phyloP scores from a whole-genome alignment of 2,888 invertebrate species.

The Drosophila percnosoma region DNA sequence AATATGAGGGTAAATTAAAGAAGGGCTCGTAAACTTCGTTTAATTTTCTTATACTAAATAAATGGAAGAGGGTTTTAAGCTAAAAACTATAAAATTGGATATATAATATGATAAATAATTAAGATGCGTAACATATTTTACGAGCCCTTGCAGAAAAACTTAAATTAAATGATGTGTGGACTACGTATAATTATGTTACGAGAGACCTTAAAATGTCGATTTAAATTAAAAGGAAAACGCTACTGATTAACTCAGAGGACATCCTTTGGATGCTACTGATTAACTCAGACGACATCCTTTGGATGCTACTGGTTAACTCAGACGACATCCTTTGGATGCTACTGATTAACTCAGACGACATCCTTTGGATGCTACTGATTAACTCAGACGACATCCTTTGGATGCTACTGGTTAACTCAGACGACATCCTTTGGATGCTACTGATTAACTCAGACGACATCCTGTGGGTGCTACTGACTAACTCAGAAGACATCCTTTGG shows the following conservation, averaged over 20 bases:
- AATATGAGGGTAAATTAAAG: background rate
- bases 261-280: conserved; percentile 3
- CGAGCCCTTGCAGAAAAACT: conserved; percentile 14
- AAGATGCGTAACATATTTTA: background rate
- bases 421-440: conserved; percentile 4
- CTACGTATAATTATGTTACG: background rate
- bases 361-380: conserved; percentile 2
- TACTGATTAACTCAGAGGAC: conserved; percentile 2
- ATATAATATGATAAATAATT: background rate
- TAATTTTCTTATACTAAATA: background rate
- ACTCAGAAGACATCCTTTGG: conserved; percentile 13
- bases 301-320: conserved; percentile 9
- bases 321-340: conserved; percentile 9
- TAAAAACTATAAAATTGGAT: background rate
- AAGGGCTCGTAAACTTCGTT: conserved; percentile 13
- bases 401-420: conserved; percentile 11
- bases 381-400: conserved; percentile 12
- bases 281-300: conserved; percentile 14
- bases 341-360: conserved; percentile 5
- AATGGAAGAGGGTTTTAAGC: background rate
- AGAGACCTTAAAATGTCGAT: background rate
- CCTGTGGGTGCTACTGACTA: background rate
- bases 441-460: too few species aligned
- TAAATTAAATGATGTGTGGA: conserved; percentile 10
- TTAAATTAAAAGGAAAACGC: conserved; percentile 11